phyloP scores from a whole-genome alignment of 92 coral and sea anemone genomes.

The Epizoanthus fatuus region DNA sequence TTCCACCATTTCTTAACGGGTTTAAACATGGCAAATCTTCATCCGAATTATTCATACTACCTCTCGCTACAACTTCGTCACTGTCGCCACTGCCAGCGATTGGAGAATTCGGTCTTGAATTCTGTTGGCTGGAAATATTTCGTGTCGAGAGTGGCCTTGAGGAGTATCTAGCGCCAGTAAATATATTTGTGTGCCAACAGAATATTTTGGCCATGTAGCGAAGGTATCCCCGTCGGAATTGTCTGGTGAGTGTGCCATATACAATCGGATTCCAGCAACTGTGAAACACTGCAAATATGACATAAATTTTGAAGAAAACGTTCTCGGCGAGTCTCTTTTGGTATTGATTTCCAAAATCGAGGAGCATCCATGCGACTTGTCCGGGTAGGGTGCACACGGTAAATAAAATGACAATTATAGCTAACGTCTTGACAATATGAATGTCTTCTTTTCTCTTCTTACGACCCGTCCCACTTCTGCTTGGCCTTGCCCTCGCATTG shows the following conservation, averaged over 20 bases:
- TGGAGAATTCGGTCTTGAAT: background rate
- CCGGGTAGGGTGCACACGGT: conserved; percentile 76
- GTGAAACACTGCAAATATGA: conserved; percentile 89
- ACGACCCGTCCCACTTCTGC: background rate
- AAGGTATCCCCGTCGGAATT: conserved; percentile 83
- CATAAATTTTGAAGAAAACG: conserved; percentile 57
- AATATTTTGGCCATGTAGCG: conserved; percentile 23
- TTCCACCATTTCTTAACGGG: background rate
- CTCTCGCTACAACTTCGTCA: conserved; percentile 8
- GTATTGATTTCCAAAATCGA: conserved; percentile 63
- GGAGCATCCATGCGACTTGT: conserved; percentile 68
- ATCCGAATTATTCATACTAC: background rate
- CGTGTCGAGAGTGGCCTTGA: conserved; percentile 1
- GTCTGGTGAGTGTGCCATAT: conserved; percentile 86
- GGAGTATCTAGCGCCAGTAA: background rate
- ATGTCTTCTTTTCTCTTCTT: conserved; percentile 58
- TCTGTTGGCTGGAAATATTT: background rate
- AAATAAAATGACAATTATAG: conserved; percentile 67
- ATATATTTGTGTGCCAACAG: conserved; percentile 20
- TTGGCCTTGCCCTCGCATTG: background rate
- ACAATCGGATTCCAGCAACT: conserved; percentile 93
- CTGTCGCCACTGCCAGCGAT: background rate
- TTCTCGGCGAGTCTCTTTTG: conserved; percentile 34
- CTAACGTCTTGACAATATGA: conserved; percentile 70
- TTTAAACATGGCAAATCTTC: background rate